These are phyloP conservation scores for Cossypha heuglini DNA, from an alignment of 2,797 vertebrate species.

Conservation along the genomic window DNA sequence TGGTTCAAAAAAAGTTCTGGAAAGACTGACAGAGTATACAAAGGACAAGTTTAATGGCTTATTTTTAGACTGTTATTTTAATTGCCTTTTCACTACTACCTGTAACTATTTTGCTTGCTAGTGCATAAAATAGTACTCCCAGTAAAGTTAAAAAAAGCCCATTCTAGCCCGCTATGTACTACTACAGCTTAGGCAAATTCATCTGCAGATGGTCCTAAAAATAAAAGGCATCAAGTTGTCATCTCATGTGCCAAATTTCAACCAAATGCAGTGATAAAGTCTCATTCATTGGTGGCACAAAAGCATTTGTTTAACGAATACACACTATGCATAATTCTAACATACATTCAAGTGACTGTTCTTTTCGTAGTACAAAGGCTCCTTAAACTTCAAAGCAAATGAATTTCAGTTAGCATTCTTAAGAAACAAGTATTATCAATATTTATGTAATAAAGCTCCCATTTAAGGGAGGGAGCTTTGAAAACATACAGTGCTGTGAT, in stretches of 20 bases:
- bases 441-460: background rate
- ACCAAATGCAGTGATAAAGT: slow-evolving; percentile 1
- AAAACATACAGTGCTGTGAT: background rate
- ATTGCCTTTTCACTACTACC: background rate
- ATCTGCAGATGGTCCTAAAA: slow-evolving; percentile 1
- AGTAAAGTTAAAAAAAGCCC: background rate
- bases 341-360: slow-evolving; percentile 32
- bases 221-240: background rate
- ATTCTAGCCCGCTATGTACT: background rate
- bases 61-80: background rate
- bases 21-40: background rate
- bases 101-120: background rate
- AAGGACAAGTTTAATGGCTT: background rate
- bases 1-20: background rate
- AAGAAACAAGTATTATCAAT: slow-evolving; percentile 21
- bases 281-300: slow-evolving; percentile 45
- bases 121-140: background rate
- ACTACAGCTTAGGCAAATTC: background rate
- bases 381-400: slow-evolving; percentile 42
- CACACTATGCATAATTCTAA: slow-evolving; percentile 19
- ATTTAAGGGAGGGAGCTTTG: background rate
- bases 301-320: slow-evolving; percentile 4
- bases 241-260: slow-evolving; percentile 4
- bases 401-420: slow-evolving; percentile 16
- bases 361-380: slow-evolving; percentile 32